Base-by-base conservation (phyloP, 2,888 invertebrate genomes). In the Itoplectis maculator region DNA sequence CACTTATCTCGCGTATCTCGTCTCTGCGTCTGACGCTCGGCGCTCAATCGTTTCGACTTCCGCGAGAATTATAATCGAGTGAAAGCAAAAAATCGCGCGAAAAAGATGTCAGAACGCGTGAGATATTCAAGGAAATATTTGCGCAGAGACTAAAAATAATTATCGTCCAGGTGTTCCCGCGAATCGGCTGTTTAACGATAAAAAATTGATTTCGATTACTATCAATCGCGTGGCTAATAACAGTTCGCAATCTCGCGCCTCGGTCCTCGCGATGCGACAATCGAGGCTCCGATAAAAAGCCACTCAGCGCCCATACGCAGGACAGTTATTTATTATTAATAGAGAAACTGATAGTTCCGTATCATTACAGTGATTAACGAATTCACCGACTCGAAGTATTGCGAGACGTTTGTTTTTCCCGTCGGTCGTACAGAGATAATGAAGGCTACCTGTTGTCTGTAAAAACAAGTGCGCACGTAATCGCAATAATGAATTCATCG, bases 61-160 rank as follows among this genome's bases (percentile, higher is more conserved):
- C 29, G 29, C 29, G 5, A 13, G 13, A 45, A 45, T 13, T n/a
- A n/a, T n/a, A 45, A 45, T 45, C 13, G 13, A 45, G n/a, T n/a
- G n/a, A 45, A 4, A 45, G n/a, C n/a, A 45, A 45, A 45, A 45
- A 45, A 45, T 3, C 45, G 45, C n/a, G 13, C n/a, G 13, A 45
- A 45, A 13, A 45, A n/a, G 45, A 45, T 45, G 0, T 13, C n/a
- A n/a, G 45, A 8, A 13, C n/a, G n/a, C 4, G 45, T n/a, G 13
- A 54, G 51, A 11, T 54, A 54, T 54, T 54, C 51, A 23, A 54
- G 20, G 51, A 54, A 54, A 54, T 54, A 13, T 54, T 54, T 54
- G 8, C 11, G 9, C 23, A 2, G n/a, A 2, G 23, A 11, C 51
- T 23, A 23, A 8, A 8, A 20, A 18, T 47, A 15, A 47, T 47